A percentile compares a stretch with the other conserved stretches of the same genome.
phyloP scores from a whole-genome alignment of 2,888 invertebrate species.

The Furcula furcula region DNA sequence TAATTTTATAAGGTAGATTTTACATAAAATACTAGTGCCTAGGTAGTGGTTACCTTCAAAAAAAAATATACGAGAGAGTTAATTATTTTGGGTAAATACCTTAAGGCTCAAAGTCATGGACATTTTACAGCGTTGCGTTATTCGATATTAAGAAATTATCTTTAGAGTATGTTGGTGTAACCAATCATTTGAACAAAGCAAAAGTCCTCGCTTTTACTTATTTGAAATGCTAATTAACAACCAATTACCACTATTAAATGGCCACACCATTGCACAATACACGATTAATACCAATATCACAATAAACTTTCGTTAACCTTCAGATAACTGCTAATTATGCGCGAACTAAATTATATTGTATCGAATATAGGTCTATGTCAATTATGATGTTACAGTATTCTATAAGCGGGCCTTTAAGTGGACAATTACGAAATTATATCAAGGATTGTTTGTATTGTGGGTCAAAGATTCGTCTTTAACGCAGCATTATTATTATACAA shows the following conservation, averaged over 20 bases:
- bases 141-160: too few relatives aligned
- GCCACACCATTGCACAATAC: conserved; percentile 25
- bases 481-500: neutral
- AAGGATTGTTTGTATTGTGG: conserved; percentile 20
- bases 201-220: conserved; percentile 1
- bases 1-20: too few relatives aligned
- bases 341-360: conserved; percentile 21
- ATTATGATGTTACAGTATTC: conserved; percentile 27
- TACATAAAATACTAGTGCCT: too few relatives aligned
- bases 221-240: conserved; percentile 12
- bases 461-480: conserved; percentile 8
- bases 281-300: conserved; percentile 19
- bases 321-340: conserved; percentile 23
- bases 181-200: neutral
- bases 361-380: conserved; percentile 21
- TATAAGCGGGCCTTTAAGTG: conserved; percentile 21
- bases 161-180: too few relatives aligned
- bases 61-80: too few relatives aligned
- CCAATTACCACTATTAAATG: conserved; percentile 18
- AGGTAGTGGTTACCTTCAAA: too few relatives aligned
- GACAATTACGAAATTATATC: conserved; percentile 22
- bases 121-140: too few relatives aligned
- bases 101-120: too few relatives aligned
- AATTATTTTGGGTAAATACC: too few relatives aligned
- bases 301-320: conserved; percentile 40